Conservation (phyloP, 1,140 invertebrate species). For the Cepaea nemoralis region DNA sequence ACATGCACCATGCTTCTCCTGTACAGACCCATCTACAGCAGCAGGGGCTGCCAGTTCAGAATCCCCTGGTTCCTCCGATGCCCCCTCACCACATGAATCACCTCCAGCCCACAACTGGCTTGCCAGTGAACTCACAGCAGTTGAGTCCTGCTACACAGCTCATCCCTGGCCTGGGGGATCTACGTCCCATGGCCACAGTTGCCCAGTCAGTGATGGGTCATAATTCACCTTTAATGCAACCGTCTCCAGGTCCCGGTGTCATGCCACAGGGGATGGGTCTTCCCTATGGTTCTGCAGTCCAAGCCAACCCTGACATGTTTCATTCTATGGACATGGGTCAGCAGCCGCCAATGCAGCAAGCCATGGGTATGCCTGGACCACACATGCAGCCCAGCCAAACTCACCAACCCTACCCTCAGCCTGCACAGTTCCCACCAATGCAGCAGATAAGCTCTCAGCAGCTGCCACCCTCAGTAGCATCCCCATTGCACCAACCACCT, state of each 20-base stretch:
- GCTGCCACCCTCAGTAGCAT: background rate
- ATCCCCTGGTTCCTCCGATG: background rate
- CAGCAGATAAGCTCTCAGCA: slow-evolving; percentile 1
- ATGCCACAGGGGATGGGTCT: background rate
- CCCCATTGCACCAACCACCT: background rate
- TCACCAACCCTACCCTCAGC: slow-evolving; percentile 35
- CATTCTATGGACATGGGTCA: slow-evolving; percentile 30
- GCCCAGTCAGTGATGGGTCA: background rate
- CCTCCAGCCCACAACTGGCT: background rate
- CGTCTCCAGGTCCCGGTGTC: background rate
- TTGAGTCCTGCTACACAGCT: slow-evolving; percentile 4
- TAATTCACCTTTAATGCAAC: slow-evolving; percentile 20
- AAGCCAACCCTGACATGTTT: slow-evolving; percentile 8
- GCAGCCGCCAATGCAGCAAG: slow-evolving; percentile 12
- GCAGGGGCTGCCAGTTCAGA: background rate
- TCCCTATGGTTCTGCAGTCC: background rate
- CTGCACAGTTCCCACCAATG: slow-evolving; percentile 10
- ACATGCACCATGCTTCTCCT: slow-evolving; percentile 8
- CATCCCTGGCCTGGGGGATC: slow-evolving; percentile 24
- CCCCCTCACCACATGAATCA: background rate
- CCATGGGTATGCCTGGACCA: background rate
- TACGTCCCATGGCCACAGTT: background rate
- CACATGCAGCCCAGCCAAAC: slow-evolving; percentile 19
- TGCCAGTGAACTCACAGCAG: background rate
- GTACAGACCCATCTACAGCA: background rate